Percentiles rank a stretch among this genome's conserved stretches.
phyloP scores from a whole-genome alignment of 1,140 invertebrate species.

The Trachelipus rathkii region DNA sequence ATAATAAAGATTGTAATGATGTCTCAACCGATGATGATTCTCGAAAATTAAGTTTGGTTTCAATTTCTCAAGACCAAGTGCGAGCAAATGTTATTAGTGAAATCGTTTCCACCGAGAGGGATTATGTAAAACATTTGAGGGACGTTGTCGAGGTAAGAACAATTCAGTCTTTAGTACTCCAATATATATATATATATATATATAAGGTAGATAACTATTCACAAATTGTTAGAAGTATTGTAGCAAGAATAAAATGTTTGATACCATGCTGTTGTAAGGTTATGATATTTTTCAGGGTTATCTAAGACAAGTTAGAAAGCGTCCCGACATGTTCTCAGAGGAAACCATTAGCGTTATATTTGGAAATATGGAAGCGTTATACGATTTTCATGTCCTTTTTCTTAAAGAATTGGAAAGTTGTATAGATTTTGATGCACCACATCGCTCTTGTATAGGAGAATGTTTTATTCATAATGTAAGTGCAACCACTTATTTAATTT shows the following conservation, averaged over 20 bases:
- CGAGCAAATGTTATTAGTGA: constrained; percentile 73
- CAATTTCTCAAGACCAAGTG: constrained; percentile 64
- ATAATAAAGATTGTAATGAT: constrained; percentile 57
- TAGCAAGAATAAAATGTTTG: no score
- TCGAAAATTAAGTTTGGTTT: constrained; percentile 53
- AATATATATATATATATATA: no score
- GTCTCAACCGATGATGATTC: constrained; percentile 36
- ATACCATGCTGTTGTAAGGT: no score
- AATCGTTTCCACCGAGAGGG: constrained; percentile 70
- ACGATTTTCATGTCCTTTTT: constrained; percentile 67
- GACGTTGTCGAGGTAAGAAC: constrained; percentile 63
- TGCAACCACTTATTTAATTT: constrained; percentile 30
- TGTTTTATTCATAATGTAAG: constrained; percentile 70
- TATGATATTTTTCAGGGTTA: constrained; percentile 60
- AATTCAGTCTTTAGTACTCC: no score
- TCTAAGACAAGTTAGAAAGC: constrained; percentile 65
- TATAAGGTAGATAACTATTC: no score
- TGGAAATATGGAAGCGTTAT: constrained; percentile 71
- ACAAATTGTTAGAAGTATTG: no score
- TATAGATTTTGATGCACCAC: constrained; percentile 62
- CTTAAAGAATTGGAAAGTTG: constrained; percentile 64
- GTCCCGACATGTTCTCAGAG: constrained; percentile 69
- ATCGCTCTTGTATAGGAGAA: constrained; percentile 67
- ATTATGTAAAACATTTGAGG: constrained; percentile 73
- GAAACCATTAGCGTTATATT: constrained; percentile 69